A percentile compares a stretch with the other conserved stretches of the same genome.
phyloP scores from a whole-genome alignment of 2,888 invertebrate genomes.

The Mythimna impura region DNA sequence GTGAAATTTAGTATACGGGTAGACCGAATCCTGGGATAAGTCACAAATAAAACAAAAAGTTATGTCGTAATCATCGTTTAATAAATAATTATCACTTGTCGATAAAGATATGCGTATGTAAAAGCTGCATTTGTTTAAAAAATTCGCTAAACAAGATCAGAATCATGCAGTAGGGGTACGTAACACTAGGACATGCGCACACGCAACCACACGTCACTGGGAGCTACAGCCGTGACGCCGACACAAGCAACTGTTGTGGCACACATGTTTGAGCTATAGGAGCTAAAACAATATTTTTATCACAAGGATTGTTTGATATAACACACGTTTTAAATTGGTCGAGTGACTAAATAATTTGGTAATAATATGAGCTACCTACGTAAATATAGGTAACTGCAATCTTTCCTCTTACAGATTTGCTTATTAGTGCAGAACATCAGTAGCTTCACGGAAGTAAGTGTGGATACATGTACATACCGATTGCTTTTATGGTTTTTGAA shows the following conservation, averaged over 20 bases:
- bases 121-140: constrained; percentile 69
- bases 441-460: background rate
- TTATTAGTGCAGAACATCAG: background rate
- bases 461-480: background rate
- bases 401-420: background rate
- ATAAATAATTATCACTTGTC: constrained; percentile 78
- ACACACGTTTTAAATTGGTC: background rate
- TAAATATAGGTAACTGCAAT: background rate
- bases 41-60: constrained; percentile 47
- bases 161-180: constrained; percentile 46
- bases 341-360: background rate
- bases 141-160: constrained; percentile 62
- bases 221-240: constrained; percentile 35
- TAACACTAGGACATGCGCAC: constrained; percentile 32
- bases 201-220: constrained; percentile 31
- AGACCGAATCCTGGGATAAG: too few species aligned
- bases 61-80: constrained; percentile 68
- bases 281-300: too few species aligned
- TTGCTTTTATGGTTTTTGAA: background rate
- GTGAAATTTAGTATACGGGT: too few species aligned
- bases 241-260: constrained; percentile 49
- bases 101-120: constrained; percentile 75
- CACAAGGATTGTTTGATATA: too few species aligned
- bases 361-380: constrained; percentile 5
- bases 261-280: background rate